These are phyloP conservation scores for Podarcis siculus DNA, from an alignment of 2,797 vertebrate genomes.

Conservation along the genomic window DNA sequence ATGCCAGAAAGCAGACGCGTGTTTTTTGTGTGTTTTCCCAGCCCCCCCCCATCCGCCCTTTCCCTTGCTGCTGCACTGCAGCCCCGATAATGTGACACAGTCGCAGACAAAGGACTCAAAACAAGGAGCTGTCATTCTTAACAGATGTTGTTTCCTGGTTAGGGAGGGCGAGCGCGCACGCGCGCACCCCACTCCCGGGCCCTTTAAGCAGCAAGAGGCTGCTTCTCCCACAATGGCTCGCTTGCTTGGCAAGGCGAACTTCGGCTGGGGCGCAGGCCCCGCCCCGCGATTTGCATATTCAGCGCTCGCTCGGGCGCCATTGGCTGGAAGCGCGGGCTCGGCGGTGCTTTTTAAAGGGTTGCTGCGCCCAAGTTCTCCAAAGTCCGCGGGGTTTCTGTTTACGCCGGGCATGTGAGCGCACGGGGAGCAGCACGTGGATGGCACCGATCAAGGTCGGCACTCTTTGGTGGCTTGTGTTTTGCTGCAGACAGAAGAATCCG, in stretches of 20 bases:
- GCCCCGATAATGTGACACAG: not conserved
- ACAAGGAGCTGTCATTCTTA: constrained; percentile 36
- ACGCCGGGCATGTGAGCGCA: constrained; percentile 81
- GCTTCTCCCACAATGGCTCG: not conserved
- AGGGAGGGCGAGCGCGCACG: not conserved
- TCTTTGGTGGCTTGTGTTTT: not conserved
- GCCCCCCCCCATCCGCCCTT: no score
- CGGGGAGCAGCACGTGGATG: not conserved
- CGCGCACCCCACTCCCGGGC: not conserved
- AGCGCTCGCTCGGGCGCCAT: not conserved
- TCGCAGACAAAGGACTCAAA: constrained; percentile 34
- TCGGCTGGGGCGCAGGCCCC: not conserved
- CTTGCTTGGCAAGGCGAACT: not conserved
- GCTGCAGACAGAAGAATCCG: no score
- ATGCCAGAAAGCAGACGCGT: no score
- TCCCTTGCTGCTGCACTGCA: constrained; percentile 43
- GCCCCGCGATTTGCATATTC: not conserved
- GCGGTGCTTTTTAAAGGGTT: constrained; percentile 25
- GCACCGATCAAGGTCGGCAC: no score
- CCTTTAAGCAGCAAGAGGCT: not conserved
- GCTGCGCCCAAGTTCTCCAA: constrained; percentile 48
- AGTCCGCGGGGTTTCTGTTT: constrained; percentile 72
- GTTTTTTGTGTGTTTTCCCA: no score
- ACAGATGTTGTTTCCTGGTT: not conserved
- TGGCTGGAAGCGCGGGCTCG: not conserved